Evolutionary conservation across 2,888 invertebrate genomes (phyloP), one percentile per base, ranked within the genome.

Genomic region (Drosophila limbata): DNA sequence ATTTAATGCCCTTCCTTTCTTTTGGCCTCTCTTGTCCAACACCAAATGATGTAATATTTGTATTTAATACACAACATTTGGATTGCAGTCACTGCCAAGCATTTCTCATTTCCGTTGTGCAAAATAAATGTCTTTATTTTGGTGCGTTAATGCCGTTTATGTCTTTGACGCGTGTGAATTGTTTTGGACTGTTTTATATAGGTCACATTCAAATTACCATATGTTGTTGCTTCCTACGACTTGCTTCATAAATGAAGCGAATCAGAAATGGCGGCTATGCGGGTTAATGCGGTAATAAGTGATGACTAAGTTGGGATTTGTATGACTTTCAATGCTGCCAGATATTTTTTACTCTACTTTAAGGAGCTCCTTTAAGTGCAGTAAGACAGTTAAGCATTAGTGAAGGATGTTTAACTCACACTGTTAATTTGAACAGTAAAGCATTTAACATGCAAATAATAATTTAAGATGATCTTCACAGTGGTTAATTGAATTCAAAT

Each of bases 81-180:
- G 65, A 72, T 67, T 77, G 69, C 77, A 78, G 60, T 56, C 76
- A 61, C 65, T 50, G 56, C 40, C 52, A 40, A 64, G 19, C 15
- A 65, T 77, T 65, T 77, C 56, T 71, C 53, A 75, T 79, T 84
- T 86, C 81, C 86, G 79, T 71, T 86, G 74, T 69, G 74, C 75
- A 68, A 79, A 69, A 69, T 70, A 71, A 69, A 76, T 76, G 79
- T 61, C 71, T 85, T 77, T 44, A 69, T 75, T 72, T 76, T 75
- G 72, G 63, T 63, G 56, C 35, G 39, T 59, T 71, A 65, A 64
- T 59, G 50, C 47, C 45, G 57, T 71, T 76, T 63, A 72, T 73
- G 60, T 61, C 63, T 56, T 69, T 73, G 68, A 37, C 80, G 69
- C 83, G 80, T 82, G 85, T 85, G 81, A 82, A 83, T 69, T 75